Evolutionary conservation across 2,888 invertebrate genomes (phyloP).

Genomic region (Lasioglossum villosulum): DNA sequence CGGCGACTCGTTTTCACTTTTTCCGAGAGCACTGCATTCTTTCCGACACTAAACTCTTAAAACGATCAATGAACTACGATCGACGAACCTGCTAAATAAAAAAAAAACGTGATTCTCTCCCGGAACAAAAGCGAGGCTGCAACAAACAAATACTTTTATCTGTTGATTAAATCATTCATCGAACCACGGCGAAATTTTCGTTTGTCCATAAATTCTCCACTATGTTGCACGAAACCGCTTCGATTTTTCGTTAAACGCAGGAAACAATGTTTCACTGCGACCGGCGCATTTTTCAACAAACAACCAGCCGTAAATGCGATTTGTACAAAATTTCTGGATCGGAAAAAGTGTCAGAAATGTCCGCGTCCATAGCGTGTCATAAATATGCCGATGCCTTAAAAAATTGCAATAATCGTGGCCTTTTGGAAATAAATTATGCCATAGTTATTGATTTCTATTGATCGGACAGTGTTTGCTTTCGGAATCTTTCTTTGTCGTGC

Average conservation of each 20-base stretch:
- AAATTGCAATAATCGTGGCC: background rate
- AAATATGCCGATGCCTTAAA: background rate
- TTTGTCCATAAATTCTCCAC: conserved; percentile 2
- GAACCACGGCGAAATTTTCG: background rate
- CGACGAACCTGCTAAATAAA: background rate
- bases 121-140: background rate
- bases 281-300: background rate
- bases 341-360: background rate
- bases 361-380: background rate
- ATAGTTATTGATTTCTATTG: background rate
- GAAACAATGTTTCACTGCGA: background rate
- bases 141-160: background rate
- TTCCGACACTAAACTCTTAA: background rate
- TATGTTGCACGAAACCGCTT: background rate
- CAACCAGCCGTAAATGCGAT: background rate
- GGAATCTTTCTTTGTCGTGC: background rate
- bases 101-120: background rate
- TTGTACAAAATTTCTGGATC: background rate
- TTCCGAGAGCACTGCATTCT: background rate
- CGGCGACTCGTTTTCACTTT: background rate
- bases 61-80: background rate
- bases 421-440: background rate
- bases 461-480: background rate
- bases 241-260: conserved; percentile 4
- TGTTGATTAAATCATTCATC: conserved; percentile 3